Conservation (phyloP, 1,140 invertebrate species). For the Zaprionus vittiger region DNA sequence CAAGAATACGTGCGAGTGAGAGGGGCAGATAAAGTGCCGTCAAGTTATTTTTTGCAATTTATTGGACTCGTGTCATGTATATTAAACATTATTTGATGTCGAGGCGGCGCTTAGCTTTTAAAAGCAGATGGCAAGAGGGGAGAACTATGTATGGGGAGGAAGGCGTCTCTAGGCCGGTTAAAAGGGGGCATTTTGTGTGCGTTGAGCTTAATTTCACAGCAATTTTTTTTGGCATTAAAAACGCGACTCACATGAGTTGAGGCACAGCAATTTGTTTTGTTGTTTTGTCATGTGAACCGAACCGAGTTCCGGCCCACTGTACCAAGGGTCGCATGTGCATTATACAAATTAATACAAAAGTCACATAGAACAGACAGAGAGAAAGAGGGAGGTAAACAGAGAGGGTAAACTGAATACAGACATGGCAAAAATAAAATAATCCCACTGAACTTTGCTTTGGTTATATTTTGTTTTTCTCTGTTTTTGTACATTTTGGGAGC, state of each 20-base stretch:
- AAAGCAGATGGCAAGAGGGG: not conserved
- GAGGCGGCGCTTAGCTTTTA: conserved; percentile 30
- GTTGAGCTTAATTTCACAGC: conserved; percentile 50
- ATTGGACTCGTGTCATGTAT: conserved; percentile 48
- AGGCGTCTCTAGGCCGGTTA: conserved; percentile 1
- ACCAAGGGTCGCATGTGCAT: conserved; percentile 48
- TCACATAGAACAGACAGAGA: conserved; percentile 16
- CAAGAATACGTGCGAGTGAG: not conserved
- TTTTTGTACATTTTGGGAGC: conserved; percentile 3
- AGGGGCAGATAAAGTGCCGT: conserved; percentile 13
- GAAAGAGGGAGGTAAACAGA: not conserved
- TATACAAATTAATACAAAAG: conserved; percentile 69
- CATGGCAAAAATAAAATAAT: conserved; percentile 44
- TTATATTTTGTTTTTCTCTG: conserved; percentile 19
- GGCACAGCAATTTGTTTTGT: conserved; percentile 24
- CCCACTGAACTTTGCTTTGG: conserved; percentile 57
- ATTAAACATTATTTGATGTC: conserved; percentile 53
- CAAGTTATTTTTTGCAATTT: conserved; percentile 45
- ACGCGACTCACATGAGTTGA: conserved; percentile 44
- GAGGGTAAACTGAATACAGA: not conserved
- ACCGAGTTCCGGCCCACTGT: conserved; percentile 41
- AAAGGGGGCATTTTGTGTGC: conserved; percentile 12
- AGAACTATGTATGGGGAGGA: not conserved
- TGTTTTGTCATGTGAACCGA: conserved; percentile 57
- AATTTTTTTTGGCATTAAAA: conserved; percentile 50